Evolutionary conservation across 2,113 vertebrate genomes (phyloP).

Genomic region (Amphiprion percula): DNA sequence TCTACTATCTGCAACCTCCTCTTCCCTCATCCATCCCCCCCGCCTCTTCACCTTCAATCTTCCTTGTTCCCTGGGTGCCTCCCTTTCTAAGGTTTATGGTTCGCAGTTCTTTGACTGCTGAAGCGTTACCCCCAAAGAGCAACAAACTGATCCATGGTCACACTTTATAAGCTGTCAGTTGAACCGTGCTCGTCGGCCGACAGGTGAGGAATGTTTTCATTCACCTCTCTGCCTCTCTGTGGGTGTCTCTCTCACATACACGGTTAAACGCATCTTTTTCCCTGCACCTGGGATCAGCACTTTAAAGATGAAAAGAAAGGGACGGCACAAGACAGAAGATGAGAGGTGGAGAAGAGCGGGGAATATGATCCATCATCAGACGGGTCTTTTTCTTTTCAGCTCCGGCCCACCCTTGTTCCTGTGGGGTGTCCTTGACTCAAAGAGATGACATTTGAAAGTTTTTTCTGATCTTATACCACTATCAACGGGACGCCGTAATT

Average conservation of each 20-base stretch:
- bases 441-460: constrained; percentile 20
- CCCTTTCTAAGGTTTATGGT: constrained; percentile 59
- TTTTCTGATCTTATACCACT: neutral
- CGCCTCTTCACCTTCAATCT: constrained; percentile 40
- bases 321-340: constrained; percentile 59
- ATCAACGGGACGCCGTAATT: neutral
- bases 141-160: constrained; percentile 71
- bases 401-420: neutral
- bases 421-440: constrained; percentile 31
- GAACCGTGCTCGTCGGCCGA: constrained; percentile 59
- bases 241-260: constrained; percentile 33
- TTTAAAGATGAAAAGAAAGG: constrained; percentile 69
- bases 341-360: constrained; percentile 45
- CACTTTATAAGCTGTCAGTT: constrained; percentile 77
- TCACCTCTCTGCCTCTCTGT: constrained; percentile 62
- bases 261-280: constrained; percentile 50
- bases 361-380: constrained; percentile 73
- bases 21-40: neutral
- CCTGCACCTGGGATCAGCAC: constrained; percentile 62
- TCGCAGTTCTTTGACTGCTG: constrained; percentile 64
- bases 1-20: constrained; percentile 37
- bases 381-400: constrained; percentile 37
- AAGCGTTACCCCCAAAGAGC: constrained; percentile 71
- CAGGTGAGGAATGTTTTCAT: constrained; percentile 78
- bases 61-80: constrained; percentile 33